Evolutionary conservation across 2,113 vertebrate genomes (phyloP), one percentile per base, ranked within the genome.

Genomic region (Melanostigma gelatinosum): DNA sequence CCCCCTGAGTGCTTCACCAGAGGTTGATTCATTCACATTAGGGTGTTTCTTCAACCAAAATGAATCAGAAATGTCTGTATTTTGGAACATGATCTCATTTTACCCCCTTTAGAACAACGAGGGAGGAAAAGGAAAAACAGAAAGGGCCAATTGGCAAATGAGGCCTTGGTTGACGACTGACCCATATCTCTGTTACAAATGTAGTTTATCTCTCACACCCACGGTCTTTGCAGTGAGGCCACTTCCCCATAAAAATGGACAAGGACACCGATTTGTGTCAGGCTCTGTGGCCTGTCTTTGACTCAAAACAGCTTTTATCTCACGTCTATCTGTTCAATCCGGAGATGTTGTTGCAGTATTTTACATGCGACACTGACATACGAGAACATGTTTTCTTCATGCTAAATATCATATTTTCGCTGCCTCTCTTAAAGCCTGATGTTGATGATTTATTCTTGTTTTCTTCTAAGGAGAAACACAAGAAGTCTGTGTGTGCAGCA

Each of bases 141-240:
- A 72, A 34, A 44, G n/a, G 32, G 40, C 69, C 57, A 22, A 24
- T 62, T 70, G 65, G 57, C 79, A 64, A 57, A 63, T 15, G 9
- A 73, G 68, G 44, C 57, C 71, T 82, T 8, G 4, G 69, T 70
- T 85, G 76, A 63, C 67, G 44, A 68, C 74, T 90, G 85, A 92
- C 82, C 87, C 86, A 82, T 69, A 80, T 71, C 83, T 55, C 61
- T 86, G 78, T 85, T 85, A 88, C 82, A 69, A 46, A 71, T 38
- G 48, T 32, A 57, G 83, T 83, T 87, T 81, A 79, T 86, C 70
- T 82, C 73, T 83, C 82, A 81, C 78, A 79, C 73, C 71, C 15
- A 27, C 55, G 7, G 61, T 50, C 38, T 58, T 84, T 61, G 68
- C 13, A 73, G 44, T 74, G 62, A 64, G 60, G 52, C 77, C 34